phyloP scores from a whole-genome alignment of 2,797 vertebrate species.

The Fundulus diaphanus region DNA sequence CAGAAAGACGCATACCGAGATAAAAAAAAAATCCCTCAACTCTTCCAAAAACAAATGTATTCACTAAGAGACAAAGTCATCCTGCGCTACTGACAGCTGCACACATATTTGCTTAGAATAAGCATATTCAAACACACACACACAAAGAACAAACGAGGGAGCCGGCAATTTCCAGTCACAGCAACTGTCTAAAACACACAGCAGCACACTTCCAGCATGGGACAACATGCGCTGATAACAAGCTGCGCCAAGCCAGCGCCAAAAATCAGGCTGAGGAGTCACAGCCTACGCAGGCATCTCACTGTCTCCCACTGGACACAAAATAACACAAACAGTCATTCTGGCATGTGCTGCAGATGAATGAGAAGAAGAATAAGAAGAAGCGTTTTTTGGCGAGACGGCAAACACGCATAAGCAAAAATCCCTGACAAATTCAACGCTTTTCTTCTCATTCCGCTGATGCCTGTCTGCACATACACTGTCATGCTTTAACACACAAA shows the following conservation, averaged over 20 bases:
- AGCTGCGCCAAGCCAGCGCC: slow-evolving; percentile 46
- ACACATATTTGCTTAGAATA: slow-evolving; percentile 60
- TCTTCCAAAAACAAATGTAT: background rate
- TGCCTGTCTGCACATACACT: slow-evolving; percentile 12
- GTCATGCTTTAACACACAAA: slow-evolving; percentile 34
- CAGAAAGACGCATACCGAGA: background rate
- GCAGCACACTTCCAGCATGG: slow-evolving; percentile 49
- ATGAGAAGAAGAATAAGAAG: slow-evolving; percentile 23
- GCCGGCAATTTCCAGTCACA: slow-evolving; percentile 34
- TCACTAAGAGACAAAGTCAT: slow-evolving; percentile 37
- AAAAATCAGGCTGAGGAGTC: slow-evolving; percentile 57
- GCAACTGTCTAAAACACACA: slow-evolving; percentile 61
- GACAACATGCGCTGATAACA: slow-evolving; percentile 56
- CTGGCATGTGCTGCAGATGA: slow-evolving; percentile 43
- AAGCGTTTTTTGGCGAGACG: slow-evolving; percentile 27
- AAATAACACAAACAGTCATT: slow-evolving; percentile 44
- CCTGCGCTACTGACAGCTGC: slow-evolving; percentile 57
- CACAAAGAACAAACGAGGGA: slow-evolving; percentile 8
- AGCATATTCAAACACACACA: slow-evolving; percentile 53
- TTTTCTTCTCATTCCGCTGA: slow-evolving; percentile 40
- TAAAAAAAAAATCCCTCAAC: background rate
- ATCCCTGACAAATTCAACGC: slow-evolving; percentile 30
- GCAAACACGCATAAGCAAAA: slow-evolving; percentile 20
- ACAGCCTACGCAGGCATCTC: slow-evolving; percentile 38
- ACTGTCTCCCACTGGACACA: slow-evolving; percentile 50